phyloP scores from a whole-genome alignment of 2,888 invertebrate genomes.

The Gasteruption jaculator region DNA sequence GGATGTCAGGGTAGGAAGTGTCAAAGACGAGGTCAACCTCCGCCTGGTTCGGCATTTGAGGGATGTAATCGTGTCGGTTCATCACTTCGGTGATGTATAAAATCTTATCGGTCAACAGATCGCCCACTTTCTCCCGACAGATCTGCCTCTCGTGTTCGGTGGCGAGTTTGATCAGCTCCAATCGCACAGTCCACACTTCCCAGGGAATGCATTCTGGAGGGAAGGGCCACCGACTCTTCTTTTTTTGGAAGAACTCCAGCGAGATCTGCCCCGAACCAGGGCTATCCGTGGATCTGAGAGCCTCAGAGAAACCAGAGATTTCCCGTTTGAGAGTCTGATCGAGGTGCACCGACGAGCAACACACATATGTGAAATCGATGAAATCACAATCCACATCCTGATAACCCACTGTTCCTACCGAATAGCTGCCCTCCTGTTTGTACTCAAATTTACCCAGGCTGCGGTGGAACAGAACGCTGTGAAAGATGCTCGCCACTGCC shows the following conservation, averaged over 20 bases:
- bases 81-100: conserved; percentile 92
- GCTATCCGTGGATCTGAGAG: conserved; percentile 69
- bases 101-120: conserved; percentile 86
- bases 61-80: conserved; percentile 93
- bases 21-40: conserved; percentile 94
- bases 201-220: conserved; percentile 91
- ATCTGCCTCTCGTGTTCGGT: conserved; percentile 84
- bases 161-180: conserved; percentile 81
- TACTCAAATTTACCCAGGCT: conserved; percentile 91
- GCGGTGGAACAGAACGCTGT: conserved; percentile 87
- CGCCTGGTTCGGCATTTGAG: conserved; percentile 89
- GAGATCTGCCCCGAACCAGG: conserved; percentile 76
- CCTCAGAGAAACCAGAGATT: conserved; percentile 74
- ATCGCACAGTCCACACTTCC: conserved; percentile 96
- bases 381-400: conserved; percentile 97
- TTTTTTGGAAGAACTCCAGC: conserved; percentile 91
- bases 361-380: conserved; percentile 95
- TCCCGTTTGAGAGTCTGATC: conserved; percentile 70
- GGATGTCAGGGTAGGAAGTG: conserved; percentile 86
- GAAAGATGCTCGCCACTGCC: conserved; percentile 86
- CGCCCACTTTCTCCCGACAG: conserved; percentile 83
- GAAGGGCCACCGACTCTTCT: conserved; percentile 82
- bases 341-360: conserved; percentile 80
- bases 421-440: conserved; percentile 90
- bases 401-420: conserved; percentile 92